phyloP scores from a whole-genome alignment of 2,113 vertebrate species.

The Nyctibius bracteatus region DNA sequence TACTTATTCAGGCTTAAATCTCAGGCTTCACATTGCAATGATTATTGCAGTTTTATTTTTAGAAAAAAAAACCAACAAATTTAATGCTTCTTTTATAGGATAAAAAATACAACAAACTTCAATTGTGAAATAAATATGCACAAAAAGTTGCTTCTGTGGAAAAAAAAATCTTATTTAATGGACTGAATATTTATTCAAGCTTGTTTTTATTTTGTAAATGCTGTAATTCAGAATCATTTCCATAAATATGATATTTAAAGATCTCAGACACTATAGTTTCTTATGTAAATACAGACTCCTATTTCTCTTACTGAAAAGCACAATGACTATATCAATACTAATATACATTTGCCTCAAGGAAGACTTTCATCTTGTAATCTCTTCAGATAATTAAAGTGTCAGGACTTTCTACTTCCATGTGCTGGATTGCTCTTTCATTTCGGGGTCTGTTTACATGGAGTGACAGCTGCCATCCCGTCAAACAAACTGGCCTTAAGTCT shows the following conservation, averaged over 20 bases:
- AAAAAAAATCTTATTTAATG: conserved; percentile 74
- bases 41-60: conserved; percentile 79
- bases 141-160: conserved; percentile 74
- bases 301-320: conserved; percentile 74
- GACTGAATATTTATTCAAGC: conserved; percentile 86
- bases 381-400: conserved; percentile 46
- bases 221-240: conserved; percentile 80
- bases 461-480: conserved; percentile 48
- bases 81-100: conserved; percentile 84
- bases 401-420: conserved; percentile 57
- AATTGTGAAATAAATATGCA: conserved; percentile 72
- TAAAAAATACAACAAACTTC: conserved; percentile 43
- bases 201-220: conserved; percentile 94
- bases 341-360: conserved; percentile 43
- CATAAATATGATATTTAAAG: conserved; percentile 84
- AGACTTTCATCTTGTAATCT: conserved; percentile 59
- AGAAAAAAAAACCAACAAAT: conserved; percentile 56
- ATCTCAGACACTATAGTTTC: conserved; percentile 83
- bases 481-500: background rate
- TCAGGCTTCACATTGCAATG: conserved; percentile 88
- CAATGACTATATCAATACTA: conserved; percentile 66
- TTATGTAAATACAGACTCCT: conserved; percentile 78
- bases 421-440: conserved; percentile 60
- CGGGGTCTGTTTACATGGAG: background rate
- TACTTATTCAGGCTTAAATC: conserved; percentile 82